Base-by-base conservation (phyloP, 2,888 invertebrate species). In the Junonia oenone region DNA sequence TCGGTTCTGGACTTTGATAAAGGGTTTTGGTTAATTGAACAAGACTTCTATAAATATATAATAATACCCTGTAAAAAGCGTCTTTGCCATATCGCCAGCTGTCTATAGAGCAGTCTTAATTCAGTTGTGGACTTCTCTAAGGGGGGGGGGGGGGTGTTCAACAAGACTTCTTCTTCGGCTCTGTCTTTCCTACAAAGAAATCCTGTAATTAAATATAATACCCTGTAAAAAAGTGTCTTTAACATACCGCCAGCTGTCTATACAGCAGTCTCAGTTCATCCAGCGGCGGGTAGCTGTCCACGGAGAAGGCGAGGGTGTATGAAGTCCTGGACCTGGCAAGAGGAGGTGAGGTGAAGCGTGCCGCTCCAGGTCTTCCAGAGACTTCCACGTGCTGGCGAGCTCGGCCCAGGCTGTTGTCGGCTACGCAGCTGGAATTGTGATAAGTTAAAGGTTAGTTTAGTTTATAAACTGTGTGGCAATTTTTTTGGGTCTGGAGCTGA, bases 201-300 rank as follows among this genome's bases (percentile, higher is more conserved):
- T n/a, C n/a, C n/a, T n/a, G n/a, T n/a, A n/a, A n/a, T n/a, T n/a
- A n/a, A n/a, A n/a, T n/a, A n/a, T n/a, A n/a, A n/a, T n/a, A n/a
- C n/a, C n/a, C 29, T 29, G 11, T 29, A 29, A 29, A 29, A 11
- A 29, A 29, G 6, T 45, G 22, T 47, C 27, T 9, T 11, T 1
- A 14, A 33, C 87, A 83, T 66, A 94, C 94, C 83, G 93, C 91
- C 0, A 94, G 87, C 71, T 93, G 93, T 63, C 94, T 83, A 17
- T 94, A 95, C 8, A 94, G 91, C 50, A 95, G 90, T 45, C 94
- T 75, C 62, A 94, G 92, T 79, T 94, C 94, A 65, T 93, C 93
- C 15, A 95, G 82, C 48, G 94, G 94, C 31, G 94, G 93, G 79
- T 94, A 94, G 76, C 93, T 94, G 83, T 94, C 94, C 49, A 94